These are phyloP conservation scores for Meda fulgida DNA, from an alignment of 2,797 vertebrate genomes.

Conservation along the genomic window DNA sequence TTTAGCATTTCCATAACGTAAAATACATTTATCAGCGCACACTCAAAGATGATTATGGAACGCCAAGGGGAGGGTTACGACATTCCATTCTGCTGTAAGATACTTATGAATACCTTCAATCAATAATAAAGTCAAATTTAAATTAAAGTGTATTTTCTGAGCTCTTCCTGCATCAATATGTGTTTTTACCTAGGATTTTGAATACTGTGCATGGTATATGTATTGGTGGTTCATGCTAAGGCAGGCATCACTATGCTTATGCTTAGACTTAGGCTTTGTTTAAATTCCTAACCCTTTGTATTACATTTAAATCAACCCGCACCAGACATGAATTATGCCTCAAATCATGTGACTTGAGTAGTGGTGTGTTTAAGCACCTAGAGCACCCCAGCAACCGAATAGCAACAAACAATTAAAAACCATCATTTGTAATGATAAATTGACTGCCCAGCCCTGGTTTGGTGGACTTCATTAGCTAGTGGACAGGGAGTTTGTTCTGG, in stretches of 20 bases:
- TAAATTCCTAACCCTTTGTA: neutral
- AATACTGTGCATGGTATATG: neutral
- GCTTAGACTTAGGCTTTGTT: neutral
- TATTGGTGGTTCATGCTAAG: neutral
- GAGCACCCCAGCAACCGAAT: neutral
- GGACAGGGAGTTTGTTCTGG: neutral
- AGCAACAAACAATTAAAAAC: neutral
- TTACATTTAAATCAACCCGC: neutral
- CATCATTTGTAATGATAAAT: neutral
- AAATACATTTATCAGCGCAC: conserved; percentile 28
- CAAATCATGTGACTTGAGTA: neutral
- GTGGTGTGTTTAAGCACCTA: neutral
- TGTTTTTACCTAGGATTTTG: neutral
- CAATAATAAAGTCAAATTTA: conserved; percentile 89
- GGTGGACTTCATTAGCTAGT: neutral
- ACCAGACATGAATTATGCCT: neutral
- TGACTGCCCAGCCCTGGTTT: neutral
- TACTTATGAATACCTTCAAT: conserved; percentile 79
- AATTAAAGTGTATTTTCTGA: neutral
- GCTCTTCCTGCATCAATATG: neutral
- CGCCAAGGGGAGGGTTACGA: conserved; percentile 75
- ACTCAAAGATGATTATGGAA: conserved; percentile 20
- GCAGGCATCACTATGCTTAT: neutral
- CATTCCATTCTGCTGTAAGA: conserved; percentile 90
- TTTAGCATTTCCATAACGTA: conserved; percentile 34